phyloP scores from a whole-genome alignment of 2,888 invertebrate genomes.

The Blomia tropicalis region DNA sequence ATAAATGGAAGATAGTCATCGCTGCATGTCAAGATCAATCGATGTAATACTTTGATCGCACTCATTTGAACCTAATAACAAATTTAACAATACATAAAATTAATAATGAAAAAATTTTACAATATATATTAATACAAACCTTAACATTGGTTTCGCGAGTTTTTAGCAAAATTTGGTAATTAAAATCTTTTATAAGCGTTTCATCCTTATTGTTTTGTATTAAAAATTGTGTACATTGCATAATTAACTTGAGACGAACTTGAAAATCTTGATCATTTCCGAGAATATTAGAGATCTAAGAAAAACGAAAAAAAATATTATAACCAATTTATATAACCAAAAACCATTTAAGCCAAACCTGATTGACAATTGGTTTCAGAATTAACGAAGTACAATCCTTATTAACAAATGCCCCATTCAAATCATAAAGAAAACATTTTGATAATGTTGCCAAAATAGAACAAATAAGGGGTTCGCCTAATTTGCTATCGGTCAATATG shows the following conservation, averaged over 20 bases:
- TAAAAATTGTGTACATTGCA: conserved; percentile 64
- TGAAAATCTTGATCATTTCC: conserved; percentile 45
- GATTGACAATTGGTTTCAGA: conserved; percentile 73
- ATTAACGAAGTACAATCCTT: conserved; percentile 66
- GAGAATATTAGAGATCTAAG: conserved; percentile 35
- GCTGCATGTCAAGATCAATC: conserved; percentile 63
- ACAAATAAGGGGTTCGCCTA: conserved; percentile 15
- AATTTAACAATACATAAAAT: background rate
- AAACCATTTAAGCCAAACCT: conserved; percentile 38
- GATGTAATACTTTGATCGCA: conserved; percentile 54
- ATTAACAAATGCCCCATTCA: conserved; percentile 60
- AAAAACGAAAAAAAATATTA: conserved; percentile 11
- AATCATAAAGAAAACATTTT: conserved; percentile 60
- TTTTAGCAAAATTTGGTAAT: conserved; percentile 74
- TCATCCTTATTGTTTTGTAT: conserved; percentile 61
- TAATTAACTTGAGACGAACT: conserved; percentile 48
- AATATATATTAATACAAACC: conserved; percentile 41
- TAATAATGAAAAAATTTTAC: background rate
- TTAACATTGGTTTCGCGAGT: conserved; percentile 57
- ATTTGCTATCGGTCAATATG: background rate
- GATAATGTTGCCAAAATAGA: conserved; percentile 54
- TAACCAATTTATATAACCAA: conserved; percentile 20
- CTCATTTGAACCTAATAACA: conserved; percentile 45
- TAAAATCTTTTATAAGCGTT: conserved; percentile 69
- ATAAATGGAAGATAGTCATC: conserved; percentile 72